Percentiles rank a stretch among this genome's conserved stretches.
Evolutionary conservation across 2,888 invertebrate species (phyloP).

Genomic region (Patella depressa): DNA sequence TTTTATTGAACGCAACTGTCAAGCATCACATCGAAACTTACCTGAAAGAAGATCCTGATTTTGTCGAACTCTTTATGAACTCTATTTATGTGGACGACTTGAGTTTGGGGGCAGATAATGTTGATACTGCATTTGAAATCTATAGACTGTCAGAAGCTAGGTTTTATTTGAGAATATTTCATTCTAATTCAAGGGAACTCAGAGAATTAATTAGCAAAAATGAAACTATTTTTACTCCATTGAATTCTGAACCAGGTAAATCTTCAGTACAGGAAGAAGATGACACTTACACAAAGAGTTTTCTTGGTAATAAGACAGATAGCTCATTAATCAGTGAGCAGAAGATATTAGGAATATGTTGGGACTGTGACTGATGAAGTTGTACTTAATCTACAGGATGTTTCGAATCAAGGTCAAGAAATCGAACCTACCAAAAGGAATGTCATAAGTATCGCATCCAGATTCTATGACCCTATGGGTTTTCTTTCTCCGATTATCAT

Average conservation of each 20-base stretch:
- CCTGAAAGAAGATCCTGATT: background rate
- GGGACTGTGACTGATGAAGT: background rate
- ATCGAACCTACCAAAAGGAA: conserved; percentile 1
- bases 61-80: background rate
- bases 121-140: background rate
- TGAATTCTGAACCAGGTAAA: too few species aligned
- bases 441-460: background rate
- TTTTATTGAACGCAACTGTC: background rate
- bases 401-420: background rate
- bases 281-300: too few species aligned
- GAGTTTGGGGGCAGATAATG: background rate
- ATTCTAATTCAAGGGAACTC: too few species aligned
- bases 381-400: too few species aligned
- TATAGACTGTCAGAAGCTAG: too few species aligned
- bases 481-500: background rate
- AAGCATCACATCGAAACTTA: background rate
- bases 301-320: too few species aligned
- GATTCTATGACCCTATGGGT: background rate
- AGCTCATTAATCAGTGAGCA: too few species aligned
- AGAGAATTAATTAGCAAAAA: too few species aligned
- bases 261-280: too few species aligned
- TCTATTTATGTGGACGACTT: background rate
- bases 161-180: too few species aligned
- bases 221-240: too few species aligned
- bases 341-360: background rate